These are phyloP conservation scores for Drosophila gunungcola DNA, from an alignment of 1,140 invertebrate genomes.

Conservation along the genomic window DNA sequence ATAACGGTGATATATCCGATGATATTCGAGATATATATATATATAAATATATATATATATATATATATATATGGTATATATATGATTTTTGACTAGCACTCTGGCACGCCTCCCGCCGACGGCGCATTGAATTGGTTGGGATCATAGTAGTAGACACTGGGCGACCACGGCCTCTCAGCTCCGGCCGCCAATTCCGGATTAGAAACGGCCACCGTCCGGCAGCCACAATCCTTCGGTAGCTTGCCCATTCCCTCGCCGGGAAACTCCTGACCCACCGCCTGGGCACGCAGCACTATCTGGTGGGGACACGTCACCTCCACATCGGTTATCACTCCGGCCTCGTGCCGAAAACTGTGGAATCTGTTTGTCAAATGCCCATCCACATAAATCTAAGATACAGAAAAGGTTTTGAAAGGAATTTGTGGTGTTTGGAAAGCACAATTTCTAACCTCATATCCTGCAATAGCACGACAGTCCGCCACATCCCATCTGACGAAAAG, in stretches of 20 bases:
- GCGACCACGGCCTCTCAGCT: constrained; percentile 57
- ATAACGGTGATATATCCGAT: constrained; percentile 12
- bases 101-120: constrained; percentile 6
- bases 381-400: constrained; percentile 63
- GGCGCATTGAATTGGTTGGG: constrained; percentile 32
- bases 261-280: constrained; percentile 59
- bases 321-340: constrained; percentile 71
- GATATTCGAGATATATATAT: constrained; percentile 24
- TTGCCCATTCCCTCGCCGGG: constrained; percentile 13
- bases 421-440: not conserved
- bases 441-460: constrained; percentile 68
- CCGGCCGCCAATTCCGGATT: constrained; percentile 61
- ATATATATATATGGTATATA: not conserved
- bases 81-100: constrained; percentile 67
- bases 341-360: constrained; percentile 64
- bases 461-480: constrained; percentile 64
- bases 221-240: not conserved
- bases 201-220: constrained; percentile 18
- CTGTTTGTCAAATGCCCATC: constrained; percentile 78
- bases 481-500: constrained; percentile 73
- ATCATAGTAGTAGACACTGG: constrained; percentile 72
- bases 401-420: not conserved
- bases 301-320: constrained; percentile 66
- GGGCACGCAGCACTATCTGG: constrained; percentile 67
- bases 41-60: not conserved